Evolutionary conservation across 2,113 vertebrate genomes (phyloP), one percentile per base, ranked within the genome.

Genomic region (Lagenorhynchus albirostris): DNA sequence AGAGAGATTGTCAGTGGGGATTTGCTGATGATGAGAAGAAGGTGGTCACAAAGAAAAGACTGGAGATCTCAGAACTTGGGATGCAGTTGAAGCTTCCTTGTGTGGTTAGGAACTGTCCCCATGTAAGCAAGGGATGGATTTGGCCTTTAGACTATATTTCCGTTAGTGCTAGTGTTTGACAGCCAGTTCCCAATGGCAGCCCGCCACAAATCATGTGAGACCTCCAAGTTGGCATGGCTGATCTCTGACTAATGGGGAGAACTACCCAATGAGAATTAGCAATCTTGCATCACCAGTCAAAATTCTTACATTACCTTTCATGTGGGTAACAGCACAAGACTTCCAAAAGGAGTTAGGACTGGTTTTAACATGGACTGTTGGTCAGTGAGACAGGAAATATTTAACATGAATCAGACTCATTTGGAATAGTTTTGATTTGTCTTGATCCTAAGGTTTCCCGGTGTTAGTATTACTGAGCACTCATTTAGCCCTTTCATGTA

Each of bases 211-310:
- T 62, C 77, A 74, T 88, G 82, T 70, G 68, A 92, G 50, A 38
- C 29, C 84, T 96, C 96, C 50, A 38, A 92, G 47, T 76, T 97
- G 96, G 96, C 96, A 97, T n/a, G 68, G 18, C 36, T 53, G 25
- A 62, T 62, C n/a, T 96, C 93, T 98, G 96, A 98, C 96, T 98
- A 94, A 97, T 97, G 85, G 92, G 73, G 95, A 98, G 97, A 97
- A 97, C 96, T 89, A 91, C 93, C 86, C 96, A 97, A 74, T 85
- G 47, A 91, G 67, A 97, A 96, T 96, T 86, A 97, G 55, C 80
- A 85, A 87, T 88, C 79, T 97, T 96, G 67, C 55, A 91, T 94
- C 89, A 91, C 41, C n/a, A 25, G 87, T 96, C 86, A 88, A 92
- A 96, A 95, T 95, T 97, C 58, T 89, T 96, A 77, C n/a, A 87